Conservation (phyloP, 2,113 vertebrate genomes). For the Bubo bubo region DNA sequence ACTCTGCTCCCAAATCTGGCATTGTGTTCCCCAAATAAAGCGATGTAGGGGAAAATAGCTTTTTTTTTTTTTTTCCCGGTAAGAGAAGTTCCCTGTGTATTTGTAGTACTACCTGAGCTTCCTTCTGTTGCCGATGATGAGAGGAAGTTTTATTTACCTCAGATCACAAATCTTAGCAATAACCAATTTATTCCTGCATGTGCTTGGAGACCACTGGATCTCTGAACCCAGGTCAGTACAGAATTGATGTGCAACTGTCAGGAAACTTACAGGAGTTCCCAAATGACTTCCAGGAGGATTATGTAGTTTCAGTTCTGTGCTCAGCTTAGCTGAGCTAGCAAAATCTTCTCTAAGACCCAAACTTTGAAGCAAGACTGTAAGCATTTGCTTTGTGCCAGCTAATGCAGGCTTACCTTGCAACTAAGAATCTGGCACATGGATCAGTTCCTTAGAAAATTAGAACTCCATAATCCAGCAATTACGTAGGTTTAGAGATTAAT, state of each 20-base stretch:
- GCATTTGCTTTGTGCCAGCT: background rate
- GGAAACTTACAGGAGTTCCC: background rate
- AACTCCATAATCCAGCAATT: background rate
- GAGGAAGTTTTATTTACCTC: background rate
- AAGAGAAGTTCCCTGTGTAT: background rate
- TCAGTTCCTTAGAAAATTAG: background rate
- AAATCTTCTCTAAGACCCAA: background rate
- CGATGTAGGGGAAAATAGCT: background rate
- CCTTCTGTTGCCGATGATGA: background rate
- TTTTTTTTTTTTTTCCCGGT: background rate
- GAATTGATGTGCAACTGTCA: background rate
- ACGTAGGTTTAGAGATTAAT: background rate
- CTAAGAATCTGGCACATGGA: background rate
- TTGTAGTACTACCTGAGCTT: background rate
- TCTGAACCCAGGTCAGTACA: background rate
- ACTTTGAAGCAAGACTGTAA: background rate
- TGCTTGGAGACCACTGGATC: background rate
- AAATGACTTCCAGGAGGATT: background rate
- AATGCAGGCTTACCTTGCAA: background rate
- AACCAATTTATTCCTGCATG: background rate
- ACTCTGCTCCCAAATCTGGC: background rate
- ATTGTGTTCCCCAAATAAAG: background rate
- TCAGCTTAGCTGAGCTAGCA: background rate
- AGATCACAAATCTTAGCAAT: background rate
- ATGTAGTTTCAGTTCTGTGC: background rate